Percentiles rank a stretch among this genome's conserved stretches.
Conservation (phyloP, 2,797 vertebrate species). For the Tympanoctomys barrerae region DNA sequence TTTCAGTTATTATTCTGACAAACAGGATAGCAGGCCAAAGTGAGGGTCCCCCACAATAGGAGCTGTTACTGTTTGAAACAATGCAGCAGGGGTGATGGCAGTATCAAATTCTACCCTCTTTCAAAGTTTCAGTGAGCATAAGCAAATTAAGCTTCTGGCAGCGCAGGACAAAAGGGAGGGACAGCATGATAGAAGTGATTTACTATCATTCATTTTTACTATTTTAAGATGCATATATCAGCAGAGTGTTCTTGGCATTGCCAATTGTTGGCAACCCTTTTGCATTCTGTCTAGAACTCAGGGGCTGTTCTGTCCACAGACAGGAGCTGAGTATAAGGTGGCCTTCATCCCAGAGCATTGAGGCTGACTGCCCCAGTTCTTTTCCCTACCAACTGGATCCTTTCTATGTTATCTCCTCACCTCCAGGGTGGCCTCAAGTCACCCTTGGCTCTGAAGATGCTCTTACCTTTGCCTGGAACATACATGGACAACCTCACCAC, state of each 20-base stretch:
- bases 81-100: too few species aligned
- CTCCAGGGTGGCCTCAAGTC: background rate
- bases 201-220: background rate
- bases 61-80: background rate
- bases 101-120: background rate
- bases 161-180: background rate
- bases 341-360: background rate
- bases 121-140: background rate
- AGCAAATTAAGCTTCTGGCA: background rate
- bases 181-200: background rate
- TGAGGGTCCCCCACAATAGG: background rate
- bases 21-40: background rate
- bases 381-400: background rate
- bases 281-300: background rate
- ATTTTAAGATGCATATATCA: constrained; percentile 61
- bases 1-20: background rate
- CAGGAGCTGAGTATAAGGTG: background rate
- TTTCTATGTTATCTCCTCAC: background rate
- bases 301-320: background rate
- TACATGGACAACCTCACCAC: background rate
- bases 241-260: constrained; percentile 59
- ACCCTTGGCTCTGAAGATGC: background rate
- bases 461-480: background rate
- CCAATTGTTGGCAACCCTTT: constrained; percentile 7
- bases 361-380: background rate